Conservation (phyloP, 2,888 invertebrate genomes). For the Nomada lathburiana region DNA sequence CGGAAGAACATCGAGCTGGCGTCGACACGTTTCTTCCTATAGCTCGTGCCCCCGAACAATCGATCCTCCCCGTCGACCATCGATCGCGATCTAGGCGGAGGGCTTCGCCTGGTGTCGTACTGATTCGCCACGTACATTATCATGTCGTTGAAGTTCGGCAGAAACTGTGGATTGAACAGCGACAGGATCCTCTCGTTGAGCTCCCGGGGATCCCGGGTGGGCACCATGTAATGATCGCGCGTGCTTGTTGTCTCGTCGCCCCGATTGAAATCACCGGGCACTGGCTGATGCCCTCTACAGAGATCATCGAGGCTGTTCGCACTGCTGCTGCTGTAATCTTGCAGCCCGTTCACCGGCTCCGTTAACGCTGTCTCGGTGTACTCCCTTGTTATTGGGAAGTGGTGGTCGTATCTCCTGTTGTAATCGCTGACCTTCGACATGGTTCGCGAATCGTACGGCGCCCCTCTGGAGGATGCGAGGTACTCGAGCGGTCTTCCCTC, state of each 20-base stretch:
- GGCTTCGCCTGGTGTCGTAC: constrained; percentile 65
- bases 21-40: constrained; percentile 61
- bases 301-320: constrained; percentile 68
- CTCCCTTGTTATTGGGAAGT: constrained; percentile 38
- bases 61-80: constrained; percentile 62
- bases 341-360: constrained; percentile 48
- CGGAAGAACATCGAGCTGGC: constrained; percentile 70
- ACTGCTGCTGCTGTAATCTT: constrained; percentile 64
- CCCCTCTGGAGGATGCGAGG: constrained; percentile 37
- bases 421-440: constrained; percentile 42
- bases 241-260: constrained; percentile 21
- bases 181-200: constrained; percentile 77
- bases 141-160: constrained; percentile 82
- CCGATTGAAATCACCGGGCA: constrained; percentile 32
- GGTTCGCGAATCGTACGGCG: constrained; percentile 51
- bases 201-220: constrained; percentile 69
- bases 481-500: constrained; percentile 47
- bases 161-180: constrained; percentile 81
- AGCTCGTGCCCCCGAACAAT: constrained; percentile 64
- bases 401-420: constrained; percentile 44
- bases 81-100: constrained; percentile 67
- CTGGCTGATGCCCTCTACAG: constrained; percentile 40
- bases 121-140: constrained; percentile 76
- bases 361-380: constrained; percentile 65
- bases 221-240: constrained; percentile 76